These are phyloP conservation scores for Dolichallabes microphthalmus DNA, from an alignment of 2,113 vertebrate genomes.

Conservation along the genomic window DNA sequence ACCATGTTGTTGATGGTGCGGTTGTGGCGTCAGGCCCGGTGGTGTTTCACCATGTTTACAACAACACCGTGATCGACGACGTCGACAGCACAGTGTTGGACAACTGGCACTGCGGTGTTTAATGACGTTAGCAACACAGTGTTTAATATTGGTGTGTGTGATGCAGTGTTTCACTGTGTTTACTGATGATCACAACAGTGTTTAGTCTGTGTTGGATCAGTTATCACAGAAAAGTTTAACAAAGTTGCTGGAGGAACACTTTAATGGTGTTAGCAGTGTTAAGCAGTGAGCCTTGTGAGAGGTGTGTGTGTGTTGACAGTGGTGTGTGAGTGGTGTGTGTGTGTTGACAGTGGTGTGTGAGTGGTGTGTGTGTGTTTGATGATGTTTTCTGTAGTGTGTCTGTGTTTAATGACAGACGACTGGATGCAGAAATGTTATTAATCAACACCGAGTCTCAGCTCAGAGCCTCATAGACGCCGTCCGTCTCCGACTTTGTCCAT, in stretches of 20 bases:
- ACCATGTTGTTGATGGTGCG: no score
- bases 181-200: no score
- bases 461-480: conserved; percentile 42
- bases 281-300: no score
- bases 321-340: neutral
- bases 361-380: neutral
- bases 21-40: no score
- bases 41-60: no score
- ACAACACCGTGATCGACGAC: no score
- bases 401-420: conserved; percentile 19
- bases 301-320: neutral
- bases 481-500: conserved; percentile 58
- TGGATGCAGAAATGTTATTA: conserved; percentile 13
- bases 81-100: no score
- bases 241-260: no score
- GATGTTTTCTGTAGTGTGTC: neutral
- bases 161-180: neutral
- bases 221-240: no score
- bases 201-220: no score
- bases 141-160: neutral
- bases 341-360: neutral
- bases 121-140: neutral
- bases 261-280: neutral
- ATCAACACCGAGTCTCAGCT: conserved; percentile 37
- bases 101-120: neutral